These are phyloP conservation scores for Homarus americanus DNA, from an alignment of 1,140 invertebrate species.

Conservation along the genomic window DNA sequence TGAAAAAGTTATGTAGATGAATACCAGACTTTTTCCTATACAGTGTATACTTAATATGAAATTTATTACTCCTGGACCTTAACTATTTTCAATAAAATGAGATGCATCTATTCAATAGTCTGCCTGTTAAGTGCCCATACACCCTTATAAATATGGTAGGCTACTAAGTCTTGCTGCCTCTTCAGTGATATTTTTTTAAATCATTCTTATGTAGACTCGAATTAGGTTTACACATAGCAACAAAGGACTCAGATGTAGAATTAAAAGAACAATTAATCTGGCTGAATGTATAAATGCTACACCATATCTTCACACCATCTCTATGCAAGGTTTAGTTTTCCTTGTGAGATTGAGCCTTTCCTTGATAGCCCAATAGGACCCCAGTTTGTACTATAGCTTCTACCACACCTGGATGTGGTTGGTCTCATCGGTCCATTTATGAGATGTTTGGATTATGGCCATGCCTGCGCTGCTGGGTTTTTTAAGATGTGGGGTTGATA, in stretches of 20 bases:
- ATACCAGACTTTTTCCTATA: background rate
- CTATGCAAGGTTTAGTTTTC: background rate
- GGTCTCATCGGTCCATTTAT: background rate
- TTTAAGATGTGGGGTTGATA: background rate
- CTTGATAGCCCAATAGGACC: background rate
- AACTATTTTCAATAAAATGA: background rate
- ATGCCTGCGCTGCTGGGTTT: background rate
- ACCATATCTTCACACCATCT: background rate
- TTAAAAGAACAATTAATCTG: background rate
- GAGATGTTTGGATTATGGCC: background rate
- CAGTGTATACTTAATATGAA: no score
- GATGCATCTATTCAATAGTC: background rate
- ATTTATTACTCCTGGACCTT: background rate
- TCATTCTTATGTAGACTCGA: background rate
- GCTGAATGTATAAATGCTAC: conserved; percentile 1
- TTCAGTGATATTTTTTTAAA: conserved; percentile 32
- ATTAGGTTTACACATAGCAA: background rate
- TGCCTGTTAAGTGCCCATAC: conserved; percentile 39
- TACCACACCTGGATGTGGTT: background rate
- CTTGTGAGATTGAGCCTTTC: conserved; percentile 4
- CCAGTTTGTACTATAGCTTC: background rate
- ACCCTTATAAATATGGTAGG: background rate
- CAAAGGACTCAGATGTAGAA: background rate
- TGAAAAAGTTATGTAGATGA: background rate
- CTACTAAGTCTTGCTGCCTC: conserved; percentile 29